A percentile compares a stretch with the other conserved stretches of the same genome.
These are phyloP conservation scores for Oostethus manadensis DNA, from an alignment of 2,113 vertebrate species.

Conservation along the genomic window DNA sequence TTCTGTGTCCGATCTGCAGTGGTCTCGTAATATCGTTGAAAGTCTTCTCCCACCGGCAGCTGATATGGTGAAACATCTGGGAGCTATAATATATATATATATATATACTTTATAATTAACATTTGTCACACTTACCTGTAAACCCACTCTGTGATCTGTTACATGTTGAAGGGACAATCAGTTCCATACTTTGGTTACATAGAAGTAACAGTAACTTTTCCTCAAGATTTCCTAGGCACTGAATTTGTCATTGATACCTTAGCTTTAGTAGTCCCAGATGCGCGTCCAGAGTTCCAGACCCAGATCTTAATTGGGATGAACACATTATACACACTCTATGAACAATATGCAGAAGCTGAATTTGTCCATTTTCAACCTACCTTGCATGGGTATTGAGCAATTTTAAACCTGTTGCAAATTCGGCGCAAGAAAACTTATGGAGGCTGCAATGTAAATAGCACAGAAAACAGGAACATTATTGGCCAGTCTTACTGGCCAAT, in stretches of 20 bases:
- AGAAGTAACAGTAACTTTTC: background rate
- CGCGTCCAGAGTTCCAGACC: background rate
- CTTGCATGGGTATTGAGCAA: background rate
- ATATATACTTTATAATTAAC: background rate
- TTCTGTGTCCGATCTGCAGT: background rate
- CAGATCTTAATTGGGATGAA: background rate
- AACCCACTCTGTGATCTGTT: background rate
- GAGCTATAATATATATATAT: no score
- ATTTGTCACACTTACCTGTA: background rate
- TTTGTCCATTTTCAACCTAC: background rate
- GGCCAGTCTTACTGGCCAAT: no score
- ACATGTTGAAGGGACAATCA: slow-evolving; percentile 2
- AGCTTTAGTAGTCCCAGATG: background rate
- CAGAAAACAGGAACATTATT: no score
- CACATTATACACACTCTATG: background rate
- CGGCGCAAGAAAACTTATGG: background rate
- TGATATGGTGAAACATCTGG: background rate
- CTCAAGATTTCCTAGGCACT: background rate
- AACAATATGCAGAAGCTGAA: background rate
- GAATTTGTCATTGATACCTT: background rate
- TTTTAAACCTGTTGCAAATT: background rate
- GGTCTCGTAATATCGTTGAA: background rate
- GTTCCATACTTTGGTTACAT: slow-evolving; percentile 1
- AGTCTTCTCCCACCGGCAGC: background rate
- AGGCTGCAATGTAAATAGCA: no score